Conservation (phyloP, 92 coral and sea anemone species). For the Nematostella vectensis region DNA sequence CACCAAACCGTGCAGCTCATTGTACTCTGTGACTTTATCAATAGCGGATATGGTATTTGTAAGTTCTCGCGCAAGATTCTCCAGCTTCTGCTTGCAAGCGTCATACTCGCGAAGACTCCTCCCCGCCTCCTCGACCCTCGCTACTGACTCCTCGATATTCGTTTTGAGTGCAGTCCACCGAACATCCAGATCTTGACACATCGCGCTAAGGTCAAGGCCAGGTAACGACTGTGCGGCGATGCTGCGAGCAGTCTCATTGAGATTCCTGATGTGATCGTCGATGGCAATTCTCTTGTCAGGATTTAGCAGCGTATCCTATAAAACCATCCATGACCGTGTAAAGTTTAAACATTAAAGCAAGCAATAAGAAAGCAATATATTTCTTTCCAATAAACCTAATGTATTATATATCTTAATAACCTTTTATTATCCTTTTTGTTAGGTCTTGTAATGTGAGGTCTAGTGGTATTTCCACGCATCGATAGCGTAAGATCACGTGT, state of each 20-base stretch:
- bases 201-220: slow-evolving; percentile 23
- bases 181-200: slow-evolving; percentile 15
- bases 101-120: slow-evolving; percentile 43
- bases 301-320: slow-evolving; percentile 22
- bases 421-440: no score
- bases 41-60: slow-evolving; percentile 33
- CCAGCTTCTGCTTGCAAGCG: slow-evolving; percentile 28
- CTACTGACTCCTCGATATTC: slow-evolving; percentile 31
- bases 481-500: no score
- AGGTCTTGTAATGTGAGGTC: no score
- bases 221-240: slow-evolving; percentile 4
- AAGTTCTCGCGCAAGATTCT: slow-evolving; percentile 35
- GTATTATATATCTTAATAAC: no score
- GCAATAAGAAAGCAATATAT: no score
- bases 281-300: slow-evolving; percentile 23
- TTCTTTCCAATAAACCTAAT: no score
- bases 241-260: no score
- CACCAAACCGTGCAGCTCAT: slow-evolving; percentile 45
- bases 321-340: no score
- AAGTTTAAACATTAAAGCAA: no score
- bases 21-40: slow-evolving; percentile 39
- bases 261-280: slow-evolving; percentile 34
- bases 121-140: slow-evolving; percentile 48
- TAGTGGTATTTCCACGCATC: no score
- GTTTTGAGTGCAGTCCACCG: slow-evolving; percentile 44